Evolutionary conservation across 2,888 invertebrate genomes (phyloP), one percentile per base, ranked within the genome.

Genomic region (Clunio marinus): DNA sequence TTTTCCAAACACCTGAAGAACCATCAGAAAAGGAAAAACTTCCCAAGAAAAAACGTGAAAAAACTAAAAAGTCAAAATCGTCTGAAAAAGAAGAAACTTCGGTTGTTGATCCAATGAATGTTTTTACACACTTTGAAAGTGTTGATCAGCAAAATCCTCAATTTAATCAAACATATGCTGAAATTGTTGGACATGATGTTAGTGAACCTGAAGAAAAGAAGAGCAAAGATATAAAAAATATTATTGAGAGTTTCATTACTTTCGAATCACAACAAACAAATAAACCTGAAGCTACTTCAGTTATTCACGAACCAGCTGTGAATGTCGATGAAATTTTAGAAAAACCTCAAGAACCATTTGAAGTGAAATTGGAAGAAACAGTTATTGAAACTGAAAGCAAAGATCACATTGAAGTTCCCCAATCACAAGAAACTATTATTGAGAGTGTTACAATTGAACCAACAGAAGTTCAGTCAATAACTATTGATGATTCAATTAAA

Each of bases 41-140:
- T 41, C 41, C 41, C 10, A 41, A 41, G 41, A 41, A 41, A 15
- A 41, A 41, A 41, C 41, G 41, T 15, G 41, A 59, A 27, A 59
- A 35, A 10, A 20, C 17, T 17, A 35, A 59, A 20, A 32, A 20
- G 32, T 15, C 59, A 15, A 59, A 59, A 20, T n/a, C 35, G 20
- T 8, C 20, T 7, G 15, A 59, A 27, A 17, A 0, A 2, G 59
- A 59, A 7, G 32, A 59, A 20, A 8, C 27, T 17, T 15, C 28
- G 5, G 28, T 4, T 32, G 8, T 15, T 20, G 32, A 59, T 35
- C 17, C 32, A 20, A 28, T 59, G 10, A 59, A 32, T 17, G 35
- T 59, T 17, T 59, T 59, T 20, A 15, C 28, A 15, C 15, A 32
- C 2, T 7, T 41, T 41, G 41, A 41, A 3, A n/a, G n/a, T 13